Conservation (phyloP, 2,113 vertebrate species). For the Phainopepla nitens region DNA sequence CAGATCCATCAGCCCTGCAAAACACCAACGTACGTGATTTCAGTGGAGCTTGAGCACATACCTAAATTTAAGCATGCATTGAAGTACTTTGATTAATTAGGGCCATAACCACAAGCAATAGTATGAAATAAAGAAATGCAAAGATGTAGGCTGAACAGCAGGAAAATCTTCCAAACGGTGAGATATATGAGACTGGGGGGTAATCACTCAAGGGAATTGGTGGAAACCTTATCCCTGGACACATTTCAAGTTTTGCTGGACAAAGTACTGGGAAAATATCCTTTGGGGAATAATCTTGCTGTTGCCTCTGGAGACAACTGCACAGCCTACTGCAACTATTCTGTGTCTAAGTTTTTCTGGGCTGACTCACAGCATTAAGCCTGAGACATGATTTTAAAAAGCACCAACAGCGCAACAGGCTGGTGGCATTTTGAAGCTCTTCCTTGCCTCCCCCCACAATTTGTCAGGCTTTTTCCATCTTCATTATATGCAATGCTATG, state of each 20-base stretch:
- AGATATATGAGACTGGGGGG: not conserved
- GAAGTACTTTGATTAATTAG: constrained; percentile 24
- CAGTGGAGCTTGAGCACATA: not conserved
- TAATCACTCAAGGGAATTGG: constrained; percentile 35
- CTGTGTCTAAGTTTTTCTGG: not conserved
- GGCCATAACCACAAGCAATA: not conserved
- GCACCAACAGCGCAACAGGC: not conserved
- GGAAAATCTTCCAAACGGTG: not conserved
- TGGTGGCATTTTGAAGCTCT: not conserved
- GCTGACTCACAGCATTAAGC: not conserved
- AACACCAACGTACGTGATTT: not conserved
- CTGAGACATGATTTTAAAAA: not conserved
- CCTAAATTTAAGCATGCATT: not conserved
- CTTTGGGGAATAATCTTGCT: not conserved
- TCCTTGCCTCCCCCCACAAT: not conserved
- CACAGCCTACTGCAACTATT: not conserved
- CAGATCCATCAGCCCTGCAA: not conserved
- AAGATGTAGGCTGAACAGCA: constrained; percentile 22
- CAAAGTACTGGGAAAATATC: not conserved
- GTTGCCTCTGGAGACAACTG: not conserved
- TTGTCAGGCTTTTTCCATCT: not conserved
- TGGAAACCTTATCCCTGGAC: constrained; percentile 29
- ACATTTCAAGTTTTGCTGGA: constrained; percentile 16
- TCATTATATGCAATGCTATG: not conserved
- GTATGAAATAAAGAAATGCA: constrained; percentile 20